These are phyloP conservation scores for Drosophila oshimai DNA, from an alignment of 1,140 invertebrate species.

Conservation along the genomic window DNA sequence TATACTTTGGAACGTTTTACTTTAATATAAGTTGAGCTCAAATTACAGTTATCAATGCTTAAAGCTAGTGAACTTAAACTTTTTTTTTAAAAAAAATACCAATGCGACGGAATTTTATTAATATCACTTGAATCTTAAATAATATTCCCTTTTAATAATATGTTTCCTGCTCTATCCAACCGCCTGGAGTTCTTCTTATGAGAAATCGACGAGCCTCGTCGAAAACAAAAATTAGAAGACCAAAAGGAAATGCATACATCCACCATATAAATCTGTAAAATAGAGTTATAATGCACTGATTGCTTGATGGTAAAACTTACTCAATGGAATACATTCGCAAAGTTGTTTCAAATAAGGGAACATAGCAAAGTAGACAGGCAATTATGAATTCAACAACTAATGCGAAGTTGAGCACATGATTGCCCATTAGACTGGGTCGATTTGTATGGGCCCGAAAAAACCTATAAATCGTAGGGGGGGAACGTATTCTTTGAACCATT, in stretches of 20 bases:
- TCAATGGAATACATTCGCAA: slow-evolving; percentile 41
- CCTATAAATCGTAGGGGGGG: too few relatives aligned
- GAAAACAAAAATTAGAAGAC: slow-evolving; percentile 88
- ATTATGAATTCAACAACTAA: slow-evolving; percentile 89
- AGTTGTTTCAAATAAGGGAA: slow-evolving; percentile 86
- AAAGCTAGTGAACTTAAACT: too few relatives aligned
- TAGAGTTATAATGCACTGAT: too few relatives aligned
- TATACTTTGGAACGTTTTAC: too few relatives aligned
- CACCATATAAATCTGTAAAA: slow-evolving; percentile 38
- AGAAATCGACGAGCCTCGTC: slow-evolving; percentile 89
- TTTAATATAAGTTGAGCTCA: too few relatives aligned
- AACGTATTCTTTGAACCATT: too few relatives aligned
- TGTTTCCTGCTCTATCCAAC: slow-evolving; percentile 91
- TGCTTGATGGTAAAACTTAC: too few relatives aligned
- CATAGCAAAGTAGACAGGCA: slow-evolving; percentile 88
- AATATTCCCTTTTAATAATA: slow-evolving; percentile 89
- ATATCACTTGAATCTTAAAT: background rate
- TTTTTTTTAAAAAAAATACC: too few relatives aligned
- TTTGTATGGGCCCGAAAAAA: too few relatives aligned
- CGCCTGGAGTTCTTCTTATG: slow-evolving; percentile 87
- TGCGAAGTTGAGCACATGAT: slow-evolving; percentile 90
- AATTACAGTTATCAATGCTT: too few relatives aligned
- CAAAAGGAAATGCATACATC: slow-evolving; percentile 89
- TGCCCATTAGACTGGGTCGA: too few relatives aligned
- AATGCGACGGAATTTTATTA: background rate